These are phyloP conservation scores for Intellagama lesueurii DNA, from an alignment of 2,797 vertebrate genomes.

Conservation along the genomic window DNA sequence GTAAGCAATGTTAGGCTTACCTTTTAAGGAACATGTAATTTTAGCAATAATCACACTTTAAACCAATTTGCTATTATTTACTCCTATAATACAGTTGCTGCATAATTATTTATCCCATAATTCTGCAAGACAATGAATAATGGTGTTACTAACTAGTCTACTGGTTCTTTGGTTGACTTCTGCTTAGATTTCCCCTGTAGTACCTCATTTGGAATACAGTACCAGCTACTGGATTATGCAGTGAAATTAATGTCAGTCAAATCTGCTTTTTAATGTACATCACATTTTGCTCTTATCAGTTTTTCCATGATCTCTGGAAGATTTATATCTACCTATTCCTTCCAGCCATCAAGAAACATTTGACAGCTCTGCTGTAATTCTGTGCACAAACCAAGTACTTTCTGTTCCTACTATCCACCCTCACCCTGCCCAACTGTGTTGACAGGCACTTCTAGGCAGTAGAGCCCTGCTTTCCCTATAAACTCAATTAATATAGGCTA, in stretches of 20 bases:
- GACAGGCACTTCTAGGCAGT: background rate
- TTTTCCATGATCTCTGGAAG: background rate
- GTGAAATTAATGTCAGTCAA: constrained; percentile 9
- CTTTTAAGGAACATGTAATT: constrained; percentile 36
- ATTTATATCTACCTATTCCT: constrained; percentile 7
- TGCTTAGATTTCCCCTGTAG: background rate
- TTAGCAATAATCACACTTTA: constrained; percentile 47
- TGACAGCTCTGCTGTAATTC: constrained; percentile 18
- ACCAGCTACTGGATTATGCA: background rate
- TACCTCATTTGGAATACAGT: background rate
- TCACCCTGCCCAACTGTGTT: background rate
- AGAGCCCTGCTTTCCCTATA: background rate
- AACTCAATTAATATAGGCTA: background rate
- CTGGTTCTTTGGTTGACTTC: constrained; percentile 18
- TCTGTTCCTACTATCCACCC: background rate
- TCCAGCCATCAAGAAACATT: constrained; percentile 12
- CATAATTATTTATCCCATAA: constrained; percentile 41
- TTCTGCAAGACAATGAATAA: constrained; percentile 27
- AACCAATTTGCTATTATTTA: constrained; percentile 41
- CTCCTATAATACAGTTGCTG: constrained; percentile 46
- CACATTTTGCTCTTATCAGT: constrained; percentile 7
- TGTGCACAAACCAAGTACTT: constrained; percentile 2
- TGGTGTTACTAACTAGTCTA: background rate
- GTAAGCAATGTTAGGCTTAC: constrained; percentile 49
- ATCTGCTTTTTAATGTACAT: background rate